Conservation (phyloP, 37 sponge, comb jelly and placozoan genomes). For the Cladorhizidae sp. region DNA sequence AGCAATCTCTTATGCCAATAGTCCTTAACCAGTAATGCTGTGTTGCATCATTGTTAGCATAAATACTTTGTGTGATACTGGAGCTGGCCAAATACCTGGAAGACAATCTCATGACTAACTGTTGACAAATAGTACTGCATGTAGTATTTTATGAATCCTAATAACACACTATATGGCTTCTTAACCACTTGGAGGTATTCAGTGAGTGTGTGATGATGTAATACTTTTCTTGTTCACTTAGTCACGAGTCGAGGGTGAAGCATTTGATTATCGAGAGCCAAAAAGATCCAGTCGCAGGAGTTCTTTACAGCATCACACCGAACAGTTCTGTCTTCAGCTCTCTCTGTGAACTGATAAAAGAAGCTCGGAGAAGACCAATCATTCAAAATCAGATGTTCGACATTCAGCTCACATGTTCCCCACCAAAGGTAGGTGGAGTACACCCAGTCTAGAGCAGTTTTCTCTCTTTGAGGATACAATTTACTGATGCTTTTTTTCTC, state of each 20-base stretch:
- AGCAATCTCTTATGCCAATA: too few relatives aligned
- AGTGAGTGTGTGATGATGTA: background rate
- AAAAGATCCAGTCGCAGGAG: slow-evolving; percentile 61
- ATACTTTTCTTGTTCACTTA: background rate
- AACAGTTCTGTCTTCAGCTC: slow-evolving; percentile 69
- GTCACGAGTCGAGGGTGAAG: slow-evolving; percentile 71
- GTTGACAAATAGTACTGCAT: too few relatives aligned
- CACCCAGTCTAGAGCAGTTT: background rate
- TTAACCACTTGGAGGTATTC: too few relatives aligned
- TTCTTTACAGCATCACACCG: slow-evolving; percentile 79
- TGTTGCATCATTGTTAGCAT: too few relatives aligned
- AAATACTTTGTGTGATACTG: too few relatives aligned
- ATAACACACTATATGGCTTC: too few relatives aligned
- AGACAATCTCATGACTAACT: too few relatives aligned
- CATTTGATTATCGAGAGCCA: slow-evolving; percentile 80
- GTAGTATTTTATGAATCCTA: too few relatives aligned
- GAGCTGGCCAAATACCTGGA: too few relatives aligned
- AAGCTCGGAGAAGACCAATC: slow-evolving; percentile 54
- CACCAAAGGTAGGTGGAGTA: slow-evolving; percentile 62
- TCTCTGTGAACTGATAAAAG: slow-evolving; percentile 67
- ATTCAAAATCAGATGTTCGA: slow-evolving; percentile 81
- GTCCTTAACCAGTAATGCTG: too few relatives aligned
- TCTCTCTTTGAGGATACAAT: background rate
- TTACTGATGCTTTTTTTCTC: background rate
- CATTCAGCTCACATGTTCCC: slow-evolving; percentile 49